Percentiles rank a stretch among this genome's conserved stretches.
Evolutionary conservation across 2,888 invertebrate species (phyloP).

Genomic region (Miltochrista miniata): DNA sequence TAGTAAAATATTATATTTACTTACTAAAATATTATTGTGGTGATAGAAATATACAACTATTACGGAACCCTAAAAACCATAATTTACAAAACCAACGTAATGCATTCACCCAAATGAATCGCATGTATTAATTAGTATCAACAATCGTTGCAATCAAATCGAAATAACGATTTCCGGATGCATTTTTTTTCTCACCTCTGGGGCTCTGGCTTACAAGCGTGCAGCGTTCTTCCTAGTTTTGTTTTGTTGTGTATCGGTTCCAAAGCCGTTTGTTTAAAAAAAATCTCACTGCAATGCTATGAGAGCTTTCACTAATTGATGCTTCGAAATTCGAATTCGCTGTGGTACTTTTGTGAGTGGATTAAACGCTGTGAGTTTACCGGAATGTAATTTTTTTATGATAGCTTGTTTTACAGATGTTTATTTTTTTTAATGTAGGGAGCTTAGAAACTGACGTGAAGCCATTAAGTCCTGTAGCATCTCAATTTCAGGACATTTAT

Average conservation of each 20-base stretch:
- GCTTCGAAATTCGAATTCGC: constrained; percentile 60
- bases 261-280: constrained; percentile 70
- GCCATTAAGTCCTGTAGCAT: too few relatives aligned
- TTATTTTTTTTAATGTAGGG: too few relatives aligned
- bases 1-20: too few relatives aligned
- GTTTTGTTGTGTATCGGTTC: constrained; percentile 50
- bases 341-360: constrained; percentile 54
- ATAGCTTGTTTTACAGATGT: not conserved
- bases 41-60: too few relatives aligned
- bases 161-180: constrained; percentile 68
- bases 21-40: too few relatives aligned
- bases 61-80: too few relatives aligned
- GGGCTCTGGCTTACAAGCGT: constrained; percentile 32
- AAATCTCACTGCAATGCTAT: constrained; percentile 58
- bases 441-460: too few relatives aligned
- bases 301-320: constrained; percentile 78
- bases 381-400: constrained; percentile 11
- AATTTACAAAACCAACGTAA: not conserved
- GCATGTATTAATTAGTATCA: constrained; percentile 46
- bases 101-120: constrained; percentile 52
- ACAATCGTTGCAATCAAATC: constrained; percentile 59
- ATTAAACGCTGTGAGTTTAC: constrained; percentile 24
- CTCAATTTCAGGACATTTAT: too few relatives aligned
- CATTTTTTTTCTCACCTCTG: constrained; percentile 41
- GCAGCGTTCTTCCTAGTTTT: constrained; percentile 53